A percentile compares a stretch with the other conserved stretches of the same genome.
These are phyloP conservation scores for Geotria australis DNA, from an alignment of 2,797 vertebrate species.

Conservation along the genomic window DNA sequence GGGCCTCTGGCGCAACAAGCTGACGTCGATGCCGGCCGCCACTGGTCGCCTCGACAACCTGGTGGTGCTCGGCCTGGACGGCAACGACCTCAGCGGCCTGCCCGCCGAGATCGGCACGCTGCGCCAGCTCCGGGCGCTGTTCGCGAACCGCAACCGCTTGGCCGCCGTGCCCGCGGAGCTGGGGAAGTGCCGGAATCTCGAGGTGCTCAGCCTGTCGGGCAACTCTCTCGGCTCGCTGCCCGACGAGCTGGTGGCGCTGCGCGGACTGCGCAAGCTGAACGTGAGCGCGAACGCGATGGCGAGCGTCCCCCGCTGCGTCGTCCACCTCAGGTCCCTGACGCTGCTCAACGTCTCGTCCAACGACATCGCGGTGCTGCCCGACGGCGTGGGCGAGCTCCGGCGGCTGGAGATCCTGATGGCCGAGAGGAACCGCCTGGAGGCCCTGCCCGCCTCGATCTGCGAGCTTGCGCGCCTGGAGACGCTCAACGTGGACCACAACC, in stretches of 20 bases:
- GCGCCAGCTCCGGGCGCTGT: conserved; percentile 35
- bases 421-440: conserved; percentile 38
- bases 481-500: conserved; percentile 42
- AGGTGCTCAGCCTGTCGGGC: conserved; percentile 52
- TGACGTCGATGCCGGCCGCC: conserved; percentile 20
- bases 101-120: conserved; percentile 46
- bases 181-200: conserved; percentile 28
- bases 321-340: conserved; percentile 31
- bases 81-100: conserved; percentile 36
- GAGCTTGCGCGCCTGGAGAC: conserved; percentile 30
- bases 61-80: conserved; percentile 46
- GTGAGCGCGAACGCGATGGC: conserved; percentile 42
- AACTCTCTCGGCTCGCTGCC: conserved; percentile 41
- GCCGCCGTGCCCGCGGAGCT: conserved; percentile 42
- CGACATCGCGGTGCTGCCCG: conserved; percentile 38
- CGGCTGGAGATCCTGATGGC: conserved; percentile 44
- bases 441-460: conserved; percentile 38
- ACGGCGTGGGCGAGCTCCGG: conserved; percentile 35
- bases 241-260: conserved; percentile 19
- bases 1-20: conserved; percentile 46
- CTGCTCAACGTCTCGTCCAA: conserved; percentile 60
- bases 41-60: conserved; percentile 32
- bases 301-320: conserved; percentile 40
- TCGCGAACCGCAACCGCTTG: conserved; percentile 38
- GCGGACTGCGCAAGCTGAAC: conserved; percentile 35